phyloP scores from a whole-genome alignment of 2,888 invertebrate genomes.

The Habrosyne pyritoides region DNA sequence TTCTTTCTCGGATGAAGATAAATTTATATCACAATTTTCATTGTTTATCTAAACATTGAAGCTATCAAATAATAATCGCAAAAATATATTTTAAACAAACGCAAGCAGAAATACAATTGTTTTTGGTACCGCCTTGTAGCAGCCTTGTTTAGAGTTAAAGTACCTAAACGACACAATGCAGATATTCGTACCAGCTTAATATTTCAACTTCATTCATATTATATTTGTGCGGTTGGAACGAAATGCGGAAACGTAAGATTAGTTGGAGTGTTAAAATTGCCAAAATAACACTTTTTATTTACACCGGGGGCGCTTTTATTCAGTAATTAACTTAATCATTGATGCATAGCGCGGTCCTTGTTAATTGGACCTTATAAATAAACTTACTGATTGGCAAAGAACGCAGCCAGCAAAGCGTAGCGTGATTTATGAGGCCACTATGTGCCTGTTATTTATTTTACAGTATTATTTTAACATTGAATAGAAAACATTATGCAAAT shows the following conservation, averaged over 20 bases:
- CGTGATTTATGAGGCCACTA: no score
- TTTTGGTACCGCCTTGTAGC: no score
- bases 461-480: no score
- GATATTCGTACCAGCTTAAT: background rate
- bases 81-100: no score
- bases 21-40: background rate
- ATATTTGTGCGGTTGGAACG: background rate
- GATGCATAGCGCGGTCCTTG: conserved; percentile 27
- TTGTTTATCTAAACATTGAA: background rate
- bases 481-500: no score
- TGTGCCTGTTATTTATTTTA: background rate
- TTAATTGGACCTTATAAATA: conserved; percentile 43
- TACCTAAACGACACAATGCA: background rate
- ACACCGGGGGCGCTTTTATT: conserved; percentile 24
- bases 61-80: no score
- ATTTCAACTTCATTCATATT: no score
- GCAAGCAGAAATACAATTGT: no score
- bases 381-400: conserved; percentile 14
- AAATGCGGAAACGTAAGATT: conserved; percentile 4
- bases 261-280: conserved; percentile 18
- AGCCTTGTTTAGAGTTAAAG: no score
- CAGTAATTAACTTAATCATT: conserved; percentile 39
- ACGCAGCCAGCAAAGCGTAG: conserved; percentile 6
- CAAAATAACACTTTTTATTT: conserved; percentile 31
- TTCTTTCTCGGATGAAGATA: background rate